These are phyloP conservation scores for Ellobium chinense DNA, from an alignment of 2,888 invertebrate genomes.

Conservation along the genomic window DNA sequence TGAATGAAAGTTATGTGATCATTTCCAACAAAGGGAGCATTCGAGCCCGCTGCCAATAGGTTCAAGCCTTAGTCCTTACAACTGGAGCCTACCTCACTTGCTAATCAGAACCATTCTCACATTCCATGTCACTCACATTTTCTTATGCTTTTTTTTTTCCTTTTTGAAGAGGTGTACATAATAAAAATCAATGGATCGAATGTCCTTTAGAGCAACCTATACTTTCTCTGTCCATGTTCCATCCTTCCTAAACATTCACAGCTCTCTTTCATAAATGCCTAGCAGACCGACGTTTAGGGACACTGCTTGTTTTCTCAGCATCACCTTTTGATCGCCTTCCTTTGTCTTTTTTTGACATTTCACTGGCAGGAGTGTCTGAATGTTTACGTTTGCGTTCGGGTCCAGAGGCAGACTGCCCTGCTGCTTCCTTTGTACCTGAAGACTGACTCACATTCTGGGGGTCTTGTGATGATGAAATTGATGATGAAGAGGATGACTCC, in stretches of 20 bases:
- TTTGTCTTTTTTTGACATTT: background rate
- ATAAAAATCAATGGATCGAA: no score
- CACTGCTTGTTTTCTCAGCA: background rate
- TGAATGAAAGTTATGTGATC: no score
- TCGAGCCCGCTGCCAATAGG: no score
- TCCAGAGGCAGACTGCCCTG: background rate
- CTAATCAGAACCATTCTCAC: no score
- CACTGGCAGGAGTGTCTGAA: background rate
- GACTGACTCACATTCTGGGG: background rate
- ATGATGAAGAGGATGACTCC: background rate
- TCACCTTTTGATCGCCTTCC: background rate
- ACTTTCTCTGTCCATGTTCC: background rate
- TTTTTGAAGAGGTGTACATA: no score
- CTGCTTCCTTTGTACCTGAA: background rate
- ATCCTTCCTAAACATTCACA: background rate
- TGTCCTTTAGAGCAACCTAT: no score
- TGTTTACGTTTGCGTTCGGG: constrained; percentile 3
- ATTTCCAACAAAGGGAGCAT: no score
- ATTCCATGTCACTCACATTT: no score
- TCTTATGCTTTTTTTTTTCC: no score
- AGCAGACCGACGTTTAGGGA: background rate
- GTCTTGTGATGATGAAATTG: background rate
- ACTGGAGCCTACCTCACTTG: no score
- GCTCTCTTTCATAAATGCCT: background rate
- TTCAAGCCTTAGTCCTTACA: no score